These are phyloP conservation scores for Hydrozoanthus gracilis DNA, from an alignment of 92 coral and sea anemone species.

Conservation along the genomic window DNA sequence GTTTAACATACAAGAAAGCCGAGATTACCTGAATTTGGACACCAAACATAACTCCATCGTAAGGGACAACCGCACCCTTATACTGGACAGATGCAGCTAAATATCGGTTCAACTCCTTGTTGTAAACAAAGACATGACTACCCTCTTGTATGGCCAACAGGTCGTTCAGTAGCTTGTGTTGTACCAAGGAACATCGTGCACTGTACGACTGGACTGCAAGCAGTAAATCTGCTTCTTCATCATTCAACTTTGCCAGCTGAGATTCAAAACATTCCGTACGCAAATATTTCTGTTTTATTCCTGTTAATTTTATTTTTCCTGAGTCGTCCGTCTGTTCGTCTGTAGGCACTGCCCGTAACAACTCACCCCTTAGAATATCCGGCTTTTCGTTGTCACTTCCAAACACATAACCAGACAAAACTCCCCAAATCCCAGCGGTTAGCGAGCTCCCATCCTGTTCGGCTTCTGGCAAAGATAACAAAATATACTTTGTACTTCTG, in stretches of 20 bases:
- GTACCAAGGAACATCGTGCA: conserved; percentile 66
- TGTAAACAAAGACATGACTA: conserved; percentile 67
- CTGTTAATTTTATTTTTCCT: conserved; percentile 62
- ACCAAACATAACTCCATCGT: conserved; percentile 92
- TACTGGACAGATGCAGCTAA: conserved; percentile 70
- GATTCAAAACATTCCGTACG: conserved; percentile 66
- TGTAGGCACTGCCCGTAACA: conserved; percentile 61
- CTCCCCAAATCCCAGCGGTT: conserved; percentile 65
- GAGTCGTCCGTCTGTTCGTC: conserved; percentile 54
- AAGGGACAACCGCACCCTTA: conserved; percentile 79
- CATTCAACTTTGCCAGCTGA: conserved; percentile 58
- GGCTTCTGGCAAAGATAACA: conserved; percentile 27
- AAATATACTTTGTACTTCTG: conserved; percentile 39
- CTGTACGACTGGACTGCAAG: conserved; percentile 75
- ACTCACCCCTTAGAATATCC: conserved; percentile 74
- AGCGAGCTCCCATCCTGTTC: conserved; percentile 49
- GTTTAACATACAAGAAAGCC: no score
- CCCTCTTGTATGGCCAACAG: conserved; percentile 65
- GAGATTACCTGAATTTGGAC: conserved; percentile 77
- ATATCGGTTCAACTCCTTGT: conserved; percentile 73
- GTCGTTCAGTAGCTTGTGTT: conserved; percentile 42
- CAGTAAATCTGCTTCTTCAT: conserved; percentile 62
- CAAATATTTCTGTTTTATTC: conserved; percentile 72
- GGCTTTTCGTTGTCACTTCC: conserved; percentile 45
- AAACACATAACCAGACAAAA: conserved; percentile 74